Percentiles rank a stretch among this genome's conserved stretches.
These are phyloP conservation scores for Lamprologus tigripictilis DNA, from an alignment of 2,113 vertebrate species.

Conservation along the genomic window DNA sequence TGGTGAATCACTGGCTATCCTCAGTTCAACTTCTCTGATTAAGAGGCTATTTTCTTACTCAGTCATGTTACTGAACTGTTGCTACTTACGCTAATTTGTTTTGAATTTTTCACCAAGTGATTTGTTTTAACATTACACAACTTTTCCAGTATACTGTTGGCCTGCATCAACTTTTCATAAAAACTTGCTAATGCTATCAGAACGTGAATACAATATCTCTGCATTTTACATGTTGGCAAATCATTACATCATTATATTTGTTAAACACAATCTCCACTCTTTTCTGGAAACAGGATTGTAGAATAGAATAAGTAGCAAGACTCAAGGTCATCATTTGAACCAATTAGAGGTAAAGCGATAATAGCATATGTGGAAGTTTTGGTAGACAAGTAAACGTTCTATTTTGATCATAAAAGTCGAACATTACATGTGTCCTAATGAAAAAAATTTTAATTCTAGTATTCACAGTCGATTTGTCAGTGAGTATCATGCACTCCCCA, in stretches of 20 bases:
- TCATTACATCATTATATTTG: background rate
- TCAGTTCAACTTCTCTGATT: background rate
- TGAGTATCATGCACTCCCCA: constrained; percentile 9
- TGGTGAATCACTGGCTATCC: background rate
- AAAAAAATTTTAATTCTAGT: constrained; percentile 8
- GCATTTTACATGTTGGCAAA: background rate
- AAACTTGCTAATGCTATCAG: background rate
- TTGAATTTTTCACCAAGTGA: background rate
- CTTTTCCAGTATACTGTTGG: background rate
- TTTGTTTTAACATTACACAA: background rate
- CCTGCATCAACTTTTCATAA: background rate
- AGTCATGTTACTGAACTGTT: background rate
- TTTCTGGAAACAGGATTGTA: background rate
- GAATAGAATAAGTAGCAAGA: background rate
- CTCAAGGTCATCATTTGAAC: background rate
- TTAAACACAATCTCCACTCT: background rate
- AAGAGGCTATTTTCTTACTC: background rate
- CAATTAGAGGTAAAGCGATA: background rate
- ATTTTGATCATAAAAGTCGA: constrained; percentile 26
- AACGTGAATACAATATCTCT: background rate
- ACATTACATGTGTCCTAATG: background rate
- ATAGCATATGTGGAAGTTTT: constrained; percentile 9
- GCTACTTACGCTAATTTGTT: background rate
- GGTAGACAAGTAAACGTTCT: background rate
- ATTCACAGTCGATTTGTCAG: constrained; percentile 45